Conservation (phyloP, 1,140 invertebrate genomes). For the Bombus huntii region DNA sequence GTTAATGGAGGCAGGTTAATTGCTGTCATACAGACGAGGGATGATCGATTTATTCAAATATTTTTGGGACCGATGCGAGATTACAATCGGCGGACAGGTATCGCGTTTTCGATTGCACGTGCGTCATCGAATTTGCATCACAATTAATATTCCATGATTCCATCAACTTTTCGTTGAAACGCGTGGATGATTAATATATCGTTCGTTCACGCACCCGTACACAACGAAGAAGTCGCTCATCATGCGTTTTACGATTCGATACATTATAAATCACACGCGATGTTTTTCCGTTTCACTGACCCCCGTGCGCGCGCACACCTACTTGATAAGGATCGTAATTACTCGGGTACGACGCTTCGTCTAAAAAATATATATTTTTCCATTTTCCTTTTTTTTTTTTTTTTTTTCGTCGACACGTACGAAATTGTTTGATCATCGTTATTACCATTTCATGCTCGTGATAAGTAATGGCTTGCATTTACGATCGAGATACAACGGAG, state of each 20-base stretch:
- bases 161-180: conserved; percentile 59
- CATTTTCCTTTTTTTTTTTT: too few relatives aligned
- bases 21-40: background rate
- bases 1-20: conserved; percentile 17
- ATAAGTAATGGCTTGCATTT: conserved; percentile 36
- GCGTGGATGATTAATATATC: conserved; percentile 66
- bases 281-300: conserved; percentile 31
- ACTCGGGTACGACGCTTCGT: conserved; percentile 16
- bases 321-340: conserved; percentile 62
- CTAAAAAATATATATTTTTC: conserved; percentile 27
- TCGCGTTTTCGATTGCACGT: conserved; percentile 38
- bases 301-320: background rate
- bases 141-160: conserved; percentile 55
- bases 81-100: conserved; percentile 24
- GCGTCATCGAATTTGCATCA: conserved; percentile 52
- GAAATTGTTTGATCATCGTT: conserved; percentile 53
- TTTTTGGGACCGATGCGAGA: conserved; percentile 13
- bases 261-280: conserved; percentile 66
- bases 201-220: conserved; percentile 12
- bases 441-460: conserved; percentile 35
- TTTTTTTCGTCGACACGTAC: background rate
- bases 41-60: conserved; percentile 22
- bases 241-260: conserved; percentile 32
- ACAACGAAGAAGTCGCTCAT: conserved; percentile 29
- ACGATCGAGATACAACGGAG: background rate